Conservation (phyloP, 1,140 invertebrate genomes). For the Drosophila leontia region DNA sequence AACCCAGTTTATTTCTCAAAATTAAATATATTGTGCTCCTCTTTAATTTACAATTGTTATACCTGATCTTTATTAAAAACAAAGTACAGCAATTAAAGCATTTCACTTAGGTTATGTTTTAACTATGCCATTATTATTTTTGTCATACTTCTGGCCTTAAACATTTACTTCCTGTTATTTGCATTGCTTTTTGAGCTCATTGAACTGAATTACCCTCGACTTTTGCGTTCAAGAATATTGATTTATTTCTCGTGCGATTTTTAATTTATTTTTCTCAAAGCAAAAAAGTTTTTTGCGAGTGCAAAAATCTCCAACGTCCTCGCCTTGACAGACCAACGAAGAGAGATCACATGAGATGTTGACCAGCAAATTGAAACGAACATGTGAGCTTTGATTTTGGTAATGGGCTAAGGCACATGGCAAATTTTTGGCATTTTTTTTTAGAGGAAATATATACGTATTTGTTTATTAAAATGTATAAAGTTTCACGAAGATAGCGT, state of each 20-base stretch:
- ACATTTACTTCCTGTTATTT: slow-evolving; percentile 49
- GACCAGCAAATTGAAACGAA: slow-evolving; percentile 46
- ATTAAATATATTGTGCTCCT: neutral
- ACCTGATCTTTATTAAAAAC: neutral
- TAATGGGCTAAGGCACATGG: slow-evolving; percentile 43
- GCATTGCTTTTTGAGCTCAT: slow-evolving; percentile 42
- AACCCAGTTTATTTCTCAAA: neutral
- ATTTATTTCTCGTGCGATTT: slow-evolving; percentile 38
- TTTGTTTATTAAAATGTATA: slow-evolving; percentile 58
- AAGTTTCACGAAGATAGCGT: slow-evolving; percentile 17
- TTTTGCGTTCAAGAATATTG: slow-evolving; percentile 49
- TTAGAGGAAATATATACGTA: slow-evolving; percentile 7
- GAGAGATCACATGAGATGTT: slow-evolving; percentile 39
- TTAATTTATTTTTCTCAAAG: slow-evolving; percentile 22
- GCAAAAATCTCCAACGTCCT: slow-evolving; percentile 65
- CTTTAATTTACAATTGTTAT: neutral
- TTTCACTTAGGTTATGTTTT: slow-evolving; percentile 5
- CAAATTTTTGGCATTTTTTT: slow-evolving; percentile 39
- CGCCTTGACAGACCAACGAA: slow-evolving; percentile 48
- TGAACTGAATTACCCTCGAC: slow-evolving; percentile 60
- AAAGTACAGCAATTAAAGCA: neutral
- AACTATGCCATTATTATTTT: slow-evolving; percentile 22
- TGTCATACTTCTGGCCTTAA: slow-evolving; percentile 10
- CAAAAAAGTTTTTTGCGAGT: slow-evolving; percentile 48
- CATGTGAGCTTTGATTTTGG: slow-evolving; percentile 43